These are phyloP conservation scores for Hypomecis atomaria DNA, from an alignment of 2,888 invertebrate genomes.

Conservation along the genomic window DNA sequence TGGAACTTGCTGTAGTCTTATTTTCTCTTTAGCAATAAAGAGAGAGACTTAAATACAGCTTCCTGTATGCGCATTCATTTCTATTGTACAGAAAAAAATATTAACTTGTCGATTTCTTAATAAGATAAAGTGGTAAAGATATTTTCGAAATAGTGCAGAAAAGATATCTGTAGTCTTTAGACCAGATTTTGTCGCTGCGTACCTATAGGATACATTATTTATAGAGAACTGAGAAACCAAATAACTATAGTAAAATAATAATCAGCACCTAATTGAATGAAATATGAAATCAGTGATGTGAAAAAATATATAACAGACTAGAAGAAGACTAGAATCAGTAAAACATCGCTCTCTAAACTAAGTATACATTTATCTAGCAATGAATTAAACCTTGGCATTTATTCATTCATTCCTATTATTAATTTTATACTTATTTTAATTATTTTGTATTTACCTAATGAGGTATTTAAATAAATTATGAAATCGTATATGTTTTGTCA, in stretches of 20 bases:
- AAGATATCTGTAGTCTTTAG: too few species aligned
- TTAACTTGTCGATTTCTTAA: too few species aligned
- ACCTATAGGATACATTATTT: too few species aligned
- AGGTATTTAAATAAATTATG: conserved; percentile 55
- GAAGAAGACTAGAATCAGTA: conserved; percentile 1
- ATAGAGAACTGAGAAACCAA: too few species aligned
- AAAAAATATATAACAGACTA: neutral
- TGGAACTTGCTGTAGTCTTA: neutral
- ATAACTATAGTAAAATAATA: too few species aligned
- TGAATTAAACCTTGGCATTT: conserved; percentile 62
- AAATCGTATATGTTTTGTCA: conserved; percentile 43
- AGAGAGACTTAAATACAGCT: neutral
- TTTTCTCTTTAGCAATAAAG: neutral
- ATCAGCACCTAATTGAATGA: neutral
- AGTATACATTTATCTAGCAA: conserved; percentile 33
- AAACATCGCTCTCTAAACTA: conserved; percentile 32
- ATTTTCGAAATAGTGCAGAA: too few species aligned
- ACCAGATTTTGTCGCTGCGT: too few species aligned
- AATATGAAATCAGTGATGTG: neutral
- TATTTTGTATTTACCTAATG: conserved; percentile 56
- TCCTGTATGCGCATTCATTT: too few species aligned
- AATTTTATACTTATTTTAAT: conserved; percentile 54
- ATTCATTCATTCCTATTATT: conserved; percentile 70
- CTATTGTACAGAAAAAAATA: too few species aligned
- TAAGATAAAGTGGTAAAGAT: too few species aligned